Conservation (phyloP, 64 coral and sea anemone species). For the Stichodactyla mertensii region DNA sequence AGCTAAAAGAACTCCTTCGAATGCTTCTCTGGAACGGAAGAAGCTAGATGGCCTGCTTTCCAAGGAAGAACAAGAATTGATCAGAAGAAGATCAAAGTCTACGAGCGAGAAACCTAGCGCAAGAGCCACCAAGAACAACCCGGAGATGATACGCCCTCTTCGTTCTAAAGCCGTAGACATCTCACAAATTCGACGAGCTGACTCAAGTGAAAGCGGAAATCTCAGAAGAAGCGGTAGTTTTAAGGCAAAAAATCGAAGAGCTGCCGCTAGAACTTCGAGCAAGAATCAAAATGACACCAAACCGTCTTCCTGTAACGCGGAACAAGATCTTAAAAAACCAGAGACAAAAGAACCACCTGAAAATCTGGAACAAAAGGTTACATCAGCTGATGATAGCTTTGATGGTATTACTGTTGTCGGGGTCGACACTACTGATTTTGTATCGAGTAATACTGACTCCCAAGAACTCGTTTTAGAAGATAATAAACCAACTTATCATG, state of each 20-base stretch:
- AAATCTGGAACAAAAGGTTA: background rate
- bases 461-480: background rate
- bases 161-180: background rate
- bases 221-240: background rate
- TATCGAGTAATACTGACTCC: background rate
- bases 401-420: background rate
- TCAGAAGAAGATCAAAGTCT: background rate
- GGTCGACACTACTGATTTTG: background rate
- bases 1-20: slow-evolving; percentile 9
- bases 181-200: background rate
- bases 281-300: background rate
- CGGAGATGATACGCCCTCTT: background rate
- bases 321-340: background rate
- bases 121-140: background rate
- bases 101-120: background rate
- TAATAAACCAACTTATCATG: background rate
- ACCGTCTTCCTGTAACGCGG: background rate
- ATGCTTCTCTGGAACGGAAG: background rate
- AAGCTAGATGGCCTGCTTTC: background rate
- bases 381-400: slow-evolving; percentile 17
- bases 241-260: background rate
- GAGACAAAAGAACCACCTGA: background rate
- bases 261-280: background rate
- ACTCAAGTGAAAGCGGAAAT: background rate
- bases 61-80: background rate